Conservation (phyloP, 2,888 invertebrate species). For the Pterostichus niger region DNA sequence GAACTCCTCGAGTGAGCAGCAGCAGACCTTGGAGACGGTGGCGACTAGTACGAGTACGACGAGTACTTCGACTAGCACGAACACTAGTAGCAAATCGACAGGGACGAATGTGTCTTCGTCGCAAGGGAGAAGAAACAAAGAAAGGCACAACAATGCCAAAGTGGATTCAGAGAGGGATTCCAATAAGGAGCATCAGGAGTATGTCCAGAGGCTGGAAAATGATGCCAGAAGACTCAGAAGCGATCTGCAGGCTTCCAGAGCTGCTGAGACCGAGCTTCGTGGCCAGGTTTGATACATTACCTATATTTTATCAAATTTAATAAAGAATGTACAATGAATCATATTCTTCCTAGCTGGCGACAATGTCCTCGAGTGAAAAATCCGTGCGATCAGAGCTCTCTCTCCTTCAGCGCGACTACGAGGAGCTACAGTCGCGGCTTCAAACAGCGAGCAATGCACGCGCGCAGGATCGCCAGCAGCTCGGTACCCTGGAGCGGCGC, state of each 20-base stretch:
- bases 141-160: conserved; percentile 69
- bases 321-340: too few species aligned
- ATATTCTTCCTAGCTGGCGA: conserved; percentile 77
- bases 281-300: conserved; percentile 79
- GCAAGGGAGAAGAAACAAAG: conserved; percentile 66
- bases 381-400: conserved; percentile 85
- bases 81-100: conserved; percentile 71
- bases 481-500: conserved; percentile 88
- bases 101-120: conserved; percentile 2
- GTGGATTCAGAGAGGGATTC: conserved; percentile 63
- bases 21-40: conserved; percentile 24
- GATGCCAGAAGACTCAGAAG: conserved; percentile 86
- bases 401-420: conserved; percentile 91
- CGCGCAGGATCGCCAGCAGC: conserved; percentile 88
- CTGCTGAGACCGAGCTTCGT: conserved; percentile 85
- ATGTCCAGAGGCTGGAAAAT: conserved; percentile 83
- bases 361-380: conserved; percentile 84
- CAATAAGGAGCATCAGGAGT: conserved; percentile 74
- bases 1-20: conserved; percentile 8
- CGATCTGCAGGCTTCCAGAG: conserved; percentile 87
- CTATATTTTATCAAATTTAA: too few species aligned
- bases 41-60: conserved; percentile 69
- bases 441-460: conserved; percentile 87
- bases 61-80: conserved; percentile 25
- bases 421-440: conserved; percentile 90